Conservation (phyloP, 2,113 vertebrate species). For the Tetrao urogallus region DNA sequence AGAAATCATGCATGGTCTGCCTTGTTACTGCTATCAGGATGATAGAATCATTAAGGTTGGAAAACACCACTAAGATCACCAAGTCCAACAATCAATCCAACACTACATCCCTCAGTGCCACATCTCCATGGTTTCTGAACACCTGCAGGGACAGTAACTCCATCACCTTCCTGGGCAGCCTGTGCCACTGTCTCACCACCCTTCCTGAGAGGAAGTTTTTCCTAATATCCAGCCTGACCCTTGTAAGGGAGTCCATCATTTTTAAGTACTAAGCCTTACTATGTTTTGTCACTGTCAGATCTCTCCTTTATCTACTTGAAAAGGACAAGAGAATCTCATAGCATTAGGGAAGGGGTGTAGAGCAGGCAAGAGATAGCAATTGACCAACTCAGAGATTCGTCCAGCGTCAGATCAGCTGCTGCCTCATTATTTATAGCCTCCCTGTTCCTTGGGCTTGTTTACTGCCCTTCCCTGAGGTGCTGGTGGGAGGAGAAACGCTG, state of each 20-base stretch:
- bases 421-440: slow-evolving; percentile 53
- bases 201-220: too few species aligned
- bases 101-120: too few species aligned
- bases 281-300: not conserved
- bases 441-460: slow-evolving; percentile 17
- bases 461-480: slow-evolving; percentile 40
- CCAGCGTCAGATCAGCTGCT: not conserved
- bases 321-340: not conserved
- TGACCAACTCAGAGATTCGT: not conserved
- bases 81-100: too few species aligned
- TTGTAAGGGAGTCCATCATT: not conserved
- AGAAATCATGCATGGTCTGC: not conserved
- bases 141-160: too few species aligned
- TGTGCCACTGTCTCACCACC: too few species aligned
- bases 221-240: too few species aligned
- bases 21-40: not conserved
- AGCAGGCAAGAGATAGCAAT: not conserved
- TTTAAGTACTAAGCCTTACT: not conserved
- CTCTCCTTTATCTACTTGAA: not conserved
- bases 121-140: too few species aligned
- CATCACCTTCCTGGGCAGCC: too few species aligned
- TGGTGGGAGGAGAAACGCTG: slow-evolving; percentile 23
- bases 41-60: too few species aligned
- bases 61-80: too few species aligned
- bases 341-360: not conserved